Percentiles rank a stretch among this genome's conserved stretches.
Conservation (phyloP, 2,888 invertebrate species). For the Philopedon plagiatum region DNA sequence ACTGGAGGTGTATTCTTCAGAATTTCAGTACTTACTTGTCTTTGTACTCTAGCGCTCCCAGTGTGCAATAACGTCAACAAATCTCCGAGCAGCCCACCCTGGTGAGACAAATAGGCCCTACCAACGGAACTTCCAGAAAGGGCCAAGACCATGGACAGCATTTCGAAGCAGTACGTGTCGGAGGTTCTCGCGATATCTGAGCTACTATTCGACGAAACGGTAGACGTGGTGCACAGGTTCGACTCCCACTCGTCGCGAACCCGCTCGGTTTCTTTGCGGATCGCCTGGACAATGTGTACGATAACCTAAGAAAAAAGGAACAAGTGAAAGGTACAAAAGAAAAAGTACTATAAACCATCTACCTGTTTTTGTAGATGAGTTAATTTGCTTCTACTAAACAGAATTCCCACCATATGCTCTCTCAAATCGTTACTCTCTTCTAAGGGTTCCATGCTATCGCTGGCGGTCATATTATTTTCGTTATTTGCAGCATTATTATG, state of each 20-base stretch:
- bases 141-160: constrained; percentile 95
- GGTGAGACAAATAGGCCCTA: constrained; percentile 90
- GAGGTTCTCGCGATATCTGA: constrained; percentile 71
- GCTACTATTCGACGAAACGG: constrained; percentile 64
- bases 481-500: constrained; percentile 57
- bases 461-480: constrained; percentile 61
- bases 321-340: neutral
- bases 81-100: constrained; percentile 87
- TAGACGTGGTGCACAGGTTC: constrained; percentile 70
- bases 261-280: constrained; percentile 88
- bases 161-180: constrained; percentile 98
- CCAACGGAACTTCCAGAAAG: constrained; percentile 94
- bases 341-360: constrained; percentile 46
- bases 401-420: constrained; percentile 96
- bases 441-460: constrained; percentile 68
- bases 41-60: constrained; percentile 93
- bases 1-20: no score
- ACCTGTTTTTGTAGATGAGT: constrained; percentile 95
- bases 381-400: constrained; percentile 93
- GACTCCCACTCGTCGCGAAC: constrained; percentile 94
- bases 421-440: constrained; percentile 75
- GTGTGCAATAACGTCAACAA: constrained; percentile 90
- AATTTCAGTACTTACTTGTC: constrained; percentile 76
- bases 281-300: constrained; percentile 91
- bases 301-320: constrained; percentile 75